phyloP scores from a whole-genome alignment of 2,888 invertebrate species.

The Euphydryas editha region DNA sequence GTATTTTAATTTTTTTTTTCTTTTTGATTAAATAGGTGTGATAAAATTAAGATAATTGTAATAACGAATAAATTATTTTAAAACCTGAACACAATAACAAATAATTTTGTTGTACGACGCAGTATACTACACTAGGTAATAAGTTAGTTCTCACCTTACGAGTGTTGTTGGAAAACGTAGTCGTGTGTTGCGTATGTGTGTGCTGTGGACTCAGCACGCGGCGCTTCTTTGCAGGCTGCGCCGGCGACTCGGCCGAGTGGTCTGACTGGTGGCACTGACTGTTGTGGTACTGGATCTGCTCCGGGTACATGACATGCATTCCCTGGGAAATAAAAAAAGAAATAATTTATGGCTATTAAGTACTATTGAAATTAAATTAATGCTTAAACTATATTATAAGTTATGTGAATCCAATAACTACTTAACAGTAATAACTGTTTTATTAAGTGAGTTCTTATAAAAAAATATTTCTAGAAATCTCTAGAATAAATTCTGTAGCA shows the following conservation, averaged over 20 bases:
- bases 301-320: slow-evolving; percentile 94
- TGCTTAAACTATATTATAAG: no score
- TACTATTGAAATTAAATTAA: background rate
- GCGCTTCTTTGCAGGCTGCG: slow-evolving; percentile 73
- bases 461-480: no score
- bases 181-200: slow-evolving; percentile 37
- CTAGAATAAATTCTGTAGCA: no score
- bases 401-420: no score
- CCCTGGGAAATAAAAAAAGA: slow-evolving; percentile 76
- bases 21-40: no score
- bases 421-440: background rate
- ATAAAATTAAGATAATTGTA: no score
- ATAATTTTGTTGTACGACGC: no score
- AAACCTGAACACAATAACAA: no score
- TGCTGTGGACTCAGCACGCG: slow-evolving; percentile 67
- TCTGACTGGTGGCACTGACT: slow-evolving; percentile 71
- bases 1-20: no score
- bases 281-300: slow-evolving; percentile 77
- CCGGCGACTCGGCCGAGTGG: slow-evolving; percentile 74
- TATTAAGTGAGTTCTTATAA: background rate
- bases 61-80: no score
- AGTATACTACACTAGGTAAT: background rate
- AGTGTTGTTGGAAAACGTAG: slow-evolving; percentile 59
- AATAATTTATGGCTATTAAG: background rate
- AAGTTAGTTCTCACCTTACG: slow-evolving; percentile 62